Evolutionary conservation across 1,140 invertebrate genomes (phyloP), one percentile per base, ranked within the genome.

Genomic region (Lerema accius): DNA sequence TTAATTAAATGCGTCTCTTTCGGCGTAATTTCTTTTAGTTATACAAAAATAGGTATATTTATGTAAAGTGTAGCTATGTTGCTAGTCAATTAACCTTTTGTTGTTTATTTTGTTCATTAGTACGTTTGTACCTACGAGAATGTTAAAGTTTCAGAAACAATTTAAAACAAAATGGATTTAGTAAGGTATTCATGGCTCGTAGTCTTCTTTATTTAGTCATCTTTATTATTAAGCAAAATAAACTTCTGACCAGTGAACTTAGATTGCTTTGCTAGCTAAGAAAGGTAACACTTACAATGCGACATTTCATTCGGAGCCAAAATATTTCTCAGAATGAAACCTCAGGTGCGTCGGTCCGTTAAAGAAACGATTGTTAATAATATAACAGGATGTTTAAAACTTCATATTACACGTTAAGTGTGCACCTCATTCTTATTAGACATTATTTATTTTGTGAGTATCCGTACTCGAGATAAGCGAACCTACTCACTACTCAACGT

Each of bases 341-440:
- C 55, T 58, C 9, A 46, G 42, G 14, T 56, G 62, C 72, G 62
- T 71, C 59, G 51, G 53, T 7, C 59, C 53, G 64, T 59, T 70
- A 71, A 73, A 75, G 82, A 80, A 85, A 71, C 84, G 86, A 73
- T 79, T 87, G 84, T 89, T 84, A 84, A 78, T 73, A 73, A 63
- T 80, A 74, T 67, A 74, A 78, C 86, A 83, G 84, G 80, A 89
- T 89, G 82, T 86, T 89, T 86, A 71, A 80, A 86, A 78, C 64
- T 73, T 67, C 69, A 67, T 80, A 85, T 84, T 76, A 69, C 75
- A 40, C 65, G 71, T 70, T 88, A 82, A 88, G 79, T 82, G 78
- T 69, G 71, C 78, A 82, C 71, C 82, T 84, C 70, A 84, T 86
- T 81, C 78, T 77, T 86, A 86, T 80, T 78, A 78, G 53, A 71